These are phyloP conservation scores for Drosophila yooni DNA, from an alignment of 2,888 invertebrate species.

Conservation along the genomic window DNA sequence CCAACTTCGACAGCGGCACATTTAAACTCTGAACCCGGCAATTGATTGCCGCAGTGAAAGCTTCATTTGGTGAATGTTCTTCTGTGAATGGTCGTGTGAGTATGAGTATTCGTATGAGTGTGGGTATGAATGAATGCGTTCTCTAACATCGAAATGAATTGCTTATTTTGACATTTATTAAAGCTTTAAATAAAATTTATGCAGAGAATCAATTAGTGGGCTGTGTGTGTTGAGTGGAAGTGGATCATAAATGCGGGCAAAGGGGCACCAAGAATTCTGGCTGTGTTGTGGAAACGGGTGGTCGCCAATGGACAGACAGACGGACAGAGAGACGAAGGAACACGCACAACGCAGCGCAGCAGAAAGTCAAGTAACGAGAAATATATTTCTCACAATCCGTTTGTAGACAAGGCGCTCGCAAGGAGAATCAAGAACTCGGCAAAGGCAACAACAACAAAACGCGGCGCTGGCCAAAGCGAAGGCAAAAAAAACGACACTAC, in stretches of 20 bases:
- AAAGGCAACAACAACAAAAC: constrained; percentile 51
- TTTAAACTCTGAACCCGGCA: constrained; percentile 79
- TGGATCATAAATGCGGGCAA: constrained; percentile 43
- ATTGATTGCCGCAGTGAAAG: constrained; percentile 77
- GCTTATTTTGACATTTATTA: constrained; percentile 82
- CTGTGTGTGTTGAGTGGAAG: constrained; percentile 7
- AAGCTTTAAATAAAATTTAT: constrained; percentile 81
- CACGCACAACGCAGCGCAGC: constrained; percentile 32
- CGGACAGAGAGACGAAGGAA: constrained; percentile 22
- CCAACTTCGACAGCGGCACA: constrained; percentile 44
- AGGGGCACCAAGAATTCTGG: not conserved
- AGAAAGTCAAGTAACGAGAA: constrained; percentile 66
- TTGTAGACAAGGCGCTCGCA: constrained; percentile 52
- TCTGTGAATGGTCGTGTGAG: constrained; percentile 40
- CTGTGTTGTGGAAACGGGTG: constrained; percentile 17
- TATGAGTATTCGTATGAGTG: constrained; percentile 34
- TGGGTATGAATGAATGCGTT: constrained; percentile 49
- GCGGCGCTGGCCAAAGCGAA: constrained; percentile 48
- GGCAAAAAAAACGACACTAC: constrained; percentile 68
- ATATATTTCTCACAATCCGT: constrained; percentile 75
- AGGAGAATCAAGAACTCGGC: constrained; percentile 40
- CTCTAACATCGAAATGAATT: constrained; percentile 81
- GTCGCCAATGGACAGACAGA: constrained; percentile 13
- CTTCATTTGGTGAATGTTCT: constrained; percentile 59
- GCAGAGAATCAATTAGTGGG: constrained; percentile 77